These are phyloP conservation scores for Brienomyrus brachyistius DNA, from an alignment of 2,113 vertebrate species.

Conservation along the genomic window DNA sequence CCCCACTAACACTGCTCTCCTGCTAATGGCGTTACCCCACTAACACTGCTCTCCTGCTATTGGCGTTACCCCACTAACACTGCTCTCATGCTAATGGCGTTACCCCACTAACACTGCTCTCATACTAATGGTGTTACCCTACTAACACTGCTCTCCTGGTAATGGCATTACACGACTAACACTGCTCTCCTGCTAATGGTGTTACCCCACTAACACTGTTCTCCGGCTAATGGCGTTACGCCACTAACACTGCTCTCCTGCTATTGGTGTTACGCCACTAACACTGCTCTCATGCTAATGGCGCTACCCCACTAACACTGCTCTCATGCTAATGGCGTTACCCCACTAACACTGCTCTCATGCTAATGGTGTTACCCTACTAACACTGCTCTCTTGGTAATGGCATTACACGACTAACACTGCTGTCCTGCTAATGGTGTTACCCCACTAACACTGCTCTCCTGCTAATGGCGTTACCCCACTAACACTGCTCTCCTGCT, in stretches of 20 bases:
- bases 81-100: neutral
- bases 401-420: neutral
- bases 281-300: too few species aligned
- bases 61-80: too few species aligned
- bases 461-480: neutral
- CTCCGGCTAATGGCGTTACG: neutral
- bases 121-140: neutral
- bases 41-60: neutral
- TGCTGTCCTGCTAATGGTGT: neutral
- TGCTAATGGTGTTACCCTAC: neutral
- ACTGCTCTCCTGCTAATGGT: neutral
- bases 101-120: neutral
- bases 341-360: neutral
- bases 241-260: too few species aligned
- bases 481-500: neutral
- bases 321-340: neutral
- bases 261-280: too few species aligned
- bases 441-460: neutral
- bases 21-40: neutral
- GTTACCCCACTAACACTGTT: neutral
- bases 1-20: neutral
- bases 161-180: neutral
- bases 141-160: neutral
- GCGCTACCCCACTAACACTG: too few species aligned
- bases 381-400: too few species aligned